A percentile compares a stretch with the other conserved stretches of the same genome.
These are phyloP conservation scores for Rhynchonema sp. DNA, from an alignment of 2,888 invertebrate species.

Conservation along the genomic window DNA sequence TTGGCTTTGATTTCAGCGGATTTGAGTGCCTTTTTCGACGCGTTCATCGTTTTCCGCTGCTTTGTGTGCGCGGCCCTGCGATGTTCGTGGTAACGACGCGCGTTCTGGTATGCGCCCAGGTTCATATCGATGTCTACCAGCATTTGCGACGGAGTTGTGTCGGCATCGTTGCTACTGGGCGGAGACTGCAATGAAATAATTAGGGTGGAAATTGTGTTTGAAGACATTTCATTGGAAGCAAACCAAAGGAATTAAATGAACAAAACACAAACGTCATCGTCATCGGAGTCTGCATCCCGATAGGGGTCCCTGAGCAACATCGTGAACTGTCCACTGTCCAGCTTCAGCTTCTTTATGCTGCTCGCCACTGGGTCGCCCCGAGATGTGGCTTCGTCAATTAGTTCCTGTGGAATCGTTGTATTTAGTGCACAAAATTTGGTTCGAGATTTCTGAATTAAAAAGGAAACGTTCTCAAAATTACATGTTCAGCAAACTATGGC, in stretches of 20 bases:
- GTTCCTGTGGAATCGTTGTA: constrained; percentile 25
- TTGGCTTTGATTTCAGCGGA: constrained; percentile 46
- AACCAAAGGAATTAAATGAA: no score
- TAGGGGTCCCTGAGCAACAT: constrained; percentile 42
- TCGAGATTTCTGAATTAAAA: no score
- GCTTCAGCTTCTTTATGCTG: constrained; percentile 58
- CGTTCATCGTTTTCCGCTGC: constrained; percentile 82
- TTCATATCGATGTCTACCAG: constrained; percentile 71
- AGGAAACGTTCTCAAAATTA: no score
- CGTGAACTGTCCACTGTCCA: constrained; percentile 72
- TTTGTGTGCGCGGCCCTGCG: constrained; percentile 46
- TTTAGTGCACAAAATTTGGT: no score
- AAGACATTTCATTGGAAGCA: no score
- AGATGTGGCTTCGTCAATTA: constrained; percentile 54
- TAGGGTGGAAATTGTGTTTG: no score
- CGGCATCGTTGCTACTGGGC: no score
- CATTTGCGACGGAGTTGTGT: no score
- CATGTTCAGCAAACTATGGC: background rate
- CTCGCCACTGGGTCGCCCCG: constrained; percentile 59
- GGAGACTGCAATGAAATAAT: no score
- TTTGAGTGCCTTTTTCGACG: constrained; percentile 69
- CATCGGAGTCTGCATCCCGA: background rate
- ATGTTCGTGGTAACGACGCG: constrained; percentile 69
- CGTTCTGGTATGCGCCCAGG: constrained; percentile 54
- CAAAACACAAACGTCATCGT: background rate